Evolutionary conservation across 64 coral and sea anemone species (phyloP), one percentile per base, ranked within the genome.

Genomic region (Montipora cactus): DNA sequence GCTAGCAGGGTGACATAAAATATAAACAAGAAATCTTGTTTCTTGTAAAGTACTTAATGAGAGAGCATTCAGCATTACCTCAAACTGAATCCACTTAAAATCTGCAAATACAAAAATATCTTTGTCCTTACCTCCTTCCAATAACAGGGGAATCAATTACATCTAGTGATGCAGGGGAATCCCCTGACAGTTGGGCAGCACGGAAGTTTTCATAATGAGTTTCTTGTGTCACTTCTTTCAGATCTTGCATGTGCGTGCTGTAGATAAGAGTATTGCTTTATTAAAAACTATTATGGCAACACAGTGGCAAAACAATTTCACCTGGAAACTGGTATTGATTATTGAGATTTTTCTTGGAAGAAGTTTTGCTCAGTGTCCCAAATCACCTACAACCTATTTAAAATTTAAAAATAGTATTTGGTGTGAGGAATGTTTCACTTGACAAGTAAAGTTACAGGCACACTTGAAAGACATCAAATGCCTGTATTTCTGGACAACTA

Each of bases 121-220:
- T 4, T 44, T 3, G 23, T 8, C 19, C 11, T 1, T 80, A 93
- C 92, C 92, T 80, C 51, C 79, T 93, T 16, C 59, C 81, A 47
- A 61, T 88, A 28, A 71, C 44, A 16, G 92, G 84, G 5, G 92
- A 78, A 45, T 77, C 92, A 79, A 78, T 50, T 28, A 86, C 21
- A n/a, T 86, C 74, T 37, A 37, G 57, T 0, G 84, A 44, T 7
- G 73, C 49, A 44, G 76, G 5, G 49, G 23, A 84, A 23, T 88
- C 91, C 44, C 79, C 77, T 9, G 95, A 84, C 45, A 99, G 75
- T 53, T 92, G 88, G 10, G 89, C 93, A 14, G 98, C 98, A 55
- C 98, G 91, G 89, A 96, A 99, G 45, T 99, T 99, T 73, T 99
- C 98, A 69, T 99, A 99, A 91, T 99, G 98, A 6, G 84, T 90